Evolutionary conservation across 2,888 invertebrate genomes (phyloP).

Genomic region (Netelia virgata): DNA sequence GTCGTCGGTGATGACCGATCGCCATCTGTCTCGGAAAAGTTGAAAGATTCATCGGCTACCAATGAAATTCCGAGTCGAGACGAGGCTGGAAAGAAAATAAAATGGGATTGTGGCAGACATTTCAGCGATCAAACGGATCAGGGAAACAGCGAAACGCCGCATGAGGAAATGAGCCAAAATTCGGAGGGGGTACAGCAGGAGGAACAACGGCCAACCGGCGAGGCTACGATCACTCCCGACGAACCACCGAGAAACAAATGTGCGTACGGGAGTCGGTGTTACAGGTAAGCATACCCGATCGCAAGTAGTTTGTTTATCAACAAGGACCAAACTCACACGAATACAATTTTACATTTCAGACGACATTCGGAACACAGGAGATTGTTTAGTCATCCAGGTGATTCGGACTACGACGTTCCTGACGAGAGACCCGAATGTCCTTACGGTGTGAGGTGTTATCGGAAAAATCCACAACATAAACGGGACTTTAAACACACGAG

Average conservation of each 20-base stretch:
- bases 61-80: constrained; percentile 49
- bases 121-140: constrained; percentile 71
- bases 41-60: constrained; percentile 5
- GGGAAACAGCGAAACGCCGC: constrained; percentile 21
- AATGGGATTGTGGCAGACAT: constrained; percentile 71
- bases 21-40: neutral
- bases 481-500: constrained; percentile 84
- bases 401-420: constrained; percentile 86
- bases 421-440: constrained; percentile 86
- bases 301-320: neutral
- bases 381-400: constrained; percentile 88
- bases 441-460: constrained; percentile 87
- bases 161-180: constrained; percentile 8
- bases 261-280: constrained; percentile 88
- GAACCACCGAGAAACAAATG: constrained; percentile 86
- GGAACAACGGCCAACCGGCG: constrained; percentile 30
- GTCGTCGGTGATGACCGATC: constrained; percentile 5
- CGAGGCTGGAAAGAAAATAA: constrained; percentile 71
- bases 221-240: constrained; percentile 1
- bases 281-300: constrained; percentile 85
- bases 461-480: constrained; percentile 87
- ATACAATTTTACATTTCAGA: constrained; percentile 82
- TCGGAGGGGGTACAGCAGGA: constrained; percentile 30
- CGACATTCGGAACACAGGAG: constrained; percentile 87
- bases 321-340: neutral